phyloP scores from a whole-genome alignment of 2,797 vertebrate genomes.

The Poecile montanus region DNA sequence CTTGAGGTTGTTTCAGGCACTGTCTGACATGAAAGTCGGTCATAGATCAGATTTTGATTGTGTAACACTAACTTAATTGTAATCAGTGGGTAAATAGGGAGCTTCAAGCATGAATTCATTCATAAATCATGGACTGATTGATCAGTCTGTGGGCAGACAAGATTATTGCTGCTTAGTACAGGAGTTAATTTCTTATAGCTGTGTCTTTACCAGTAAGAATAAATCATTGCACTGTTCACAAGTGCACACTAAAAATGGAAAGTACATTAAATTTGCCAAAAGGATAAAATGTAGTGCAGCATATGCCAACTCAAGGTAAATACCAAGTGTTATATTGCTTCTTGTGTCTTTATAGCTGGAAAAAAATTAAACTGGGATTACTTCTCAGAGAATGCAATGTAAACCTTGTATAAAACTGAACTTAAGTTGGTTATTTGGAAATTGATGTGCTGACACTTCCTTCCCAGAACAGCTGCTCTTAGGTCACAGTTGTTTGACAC shows the following conservation, averaged over 20 bases:
- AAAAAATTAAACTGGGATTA: neutral
- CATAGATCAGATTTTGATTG: neutral
- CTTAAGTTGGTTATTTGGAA: neutral
- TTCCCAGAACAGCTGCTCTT: neutral
- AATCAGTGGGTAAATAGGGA: neutral
- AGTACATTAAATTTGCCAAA: neutral
- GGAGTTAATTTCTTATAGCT: neutral
- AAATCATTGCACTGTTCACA: neutral
- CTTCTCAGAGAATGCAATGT: neutral
- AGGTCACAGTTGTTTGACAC: neutral
- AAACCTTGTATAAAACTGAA: neutral
- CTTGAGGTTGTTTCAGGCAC: neutral
- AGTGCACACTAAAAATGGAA: neutral
- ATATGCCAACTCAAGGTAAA: neutral
- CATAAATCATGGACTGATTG: neutral
- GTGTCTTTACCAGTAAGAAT: neutral
- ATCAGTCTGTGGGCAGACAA: neutral
- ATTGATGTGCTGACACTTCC: neutral
- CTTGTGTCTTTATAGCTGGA: neutral
- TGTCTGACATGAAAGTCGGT: neutral
- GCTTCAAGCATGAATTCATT: neutral
- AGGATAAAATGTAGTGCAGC: neutral
- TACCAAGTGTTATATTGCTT: neutral
- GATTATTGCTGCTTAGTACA: constrained; percentile 3
- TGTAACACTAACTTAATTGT: neutral